Evolutionary conservation across 2,113 vertebrate species (phyloP), one percentile per base, ranked within the genome.

Genomic region (Myrmecobius fasciatus): DNA sequence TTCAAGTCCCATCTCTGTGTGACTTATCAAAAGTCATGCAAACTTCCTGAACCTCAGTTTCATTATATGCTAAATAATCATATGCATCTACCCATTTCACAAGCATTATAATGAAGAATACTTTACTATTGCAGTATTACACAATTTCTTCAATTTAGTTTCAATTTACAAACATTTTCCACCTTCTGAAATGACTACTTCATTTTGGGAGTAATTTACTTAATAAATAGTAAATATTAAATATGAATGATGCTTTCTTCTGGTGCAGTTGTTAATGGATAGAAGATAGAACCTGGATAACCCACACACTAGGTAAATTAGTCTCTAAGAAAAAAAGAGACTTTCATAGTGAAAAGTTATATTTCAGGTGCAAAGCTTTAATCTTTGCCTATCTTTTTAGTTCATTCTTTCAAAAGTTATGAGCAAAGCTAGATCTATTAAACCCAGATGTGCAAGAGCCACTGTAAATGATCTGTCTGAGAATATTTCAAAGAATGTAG

Each of bases 381-480:
- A 92, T 26, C 89, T 94, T 89, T 75, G 89, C 93, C 97, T 97
- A 96, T 94, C 92, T 97, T 88, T 67, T 75, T 8, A 91, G 24
- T 48, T 95, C 20, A 9, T 94, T 93, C 51, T 92, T 53, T 67
- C 54, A 67, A 97, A 95, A 53, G 91, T 89, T 31, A 52, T 67
- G 96, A 94, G 51, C 31, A 94, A 94, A 91, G 28, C 24, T 49
- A 43, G n/a, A 94, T 96, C 92, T 95, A 94, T 97, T 96, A 94
- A 96, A 96, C 91, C 95, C 93, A 96, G 95, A 95, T 93, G 92
- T 95, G 93, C 94, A 56, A 9, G 43, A 96, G 11, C 48, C 83
- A 60, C 0, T 22, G 4, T 8, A 89, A 93, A 20, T 92, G 36
- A 93, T 89, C 46, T 93, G 53, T 26, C 89, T 96, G 90, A 89